phyloP scores from a whole-genome alignment of 2,888 invertebrate species.

The Lumbricus terrestris region DNA sequence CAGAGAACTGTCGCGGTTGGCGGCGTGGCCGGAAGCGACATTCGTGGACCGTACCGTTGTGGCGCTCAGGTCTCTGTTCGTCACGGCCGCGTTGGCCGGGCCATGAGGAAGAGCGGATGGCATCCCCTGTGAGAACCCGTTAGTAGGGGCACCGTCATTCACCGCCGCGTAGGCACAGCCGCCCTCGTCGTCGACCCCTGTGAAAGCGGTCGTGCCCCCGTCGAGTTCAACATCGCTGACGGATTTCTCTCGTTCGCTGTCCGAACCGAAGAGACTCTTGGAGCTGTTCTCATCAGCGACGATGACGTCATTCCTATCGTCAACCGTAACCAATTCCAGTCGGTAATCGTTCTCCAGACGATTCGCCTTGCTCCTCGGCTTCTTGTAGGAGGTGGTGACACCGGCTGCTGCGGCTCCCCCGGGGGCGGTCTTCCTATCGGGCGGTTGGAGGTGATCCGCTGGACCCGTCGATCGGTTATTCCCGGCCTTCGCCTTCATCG shows the following conservation, averaged over 20 bases:
- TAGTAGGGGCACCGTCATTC: neutral
- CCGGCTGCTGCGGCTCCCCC: neutral
- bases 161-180: neutral
- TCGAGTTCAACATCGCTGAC: slow-evolving; percentile 27
- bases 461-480: neutral
- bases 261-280: slow-evolving; percentile 37
- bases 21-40: neutral
- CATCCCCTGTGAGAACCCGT: neutral
- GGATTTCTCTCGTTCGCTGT: slow-evolving; percentile 31
- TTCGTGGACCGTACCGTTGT: neutral
- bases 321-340: slow-evolving; percentile 20
- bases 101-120: neutral
- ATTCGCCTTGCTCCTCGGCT: neutral
- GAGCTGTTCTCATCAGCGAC: slow-evolving; percentile 31
- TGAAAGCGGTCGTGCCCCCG: slow-evolving; percentile 26
- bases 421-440: neutral
- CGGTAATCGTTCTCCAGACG: slow-evolving; percentile 15
- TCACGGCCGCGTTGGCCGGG: neutral
- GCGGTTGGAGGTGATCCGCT: neutral
- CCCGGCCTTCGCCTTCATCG: neutral
- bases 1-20: neutral
- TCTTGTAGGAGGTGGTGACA: neutral
- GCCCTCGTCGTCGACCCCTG: neutral
- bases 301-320: slow-evolving; percentile 11
- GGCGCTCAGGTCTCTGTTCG: neutral